Evolutionary conservation across 2,113 vertebrate species (phyloP), one percentile per base, ranked within the genome.

Genomic region (Tonatia bakeri): DNA sequence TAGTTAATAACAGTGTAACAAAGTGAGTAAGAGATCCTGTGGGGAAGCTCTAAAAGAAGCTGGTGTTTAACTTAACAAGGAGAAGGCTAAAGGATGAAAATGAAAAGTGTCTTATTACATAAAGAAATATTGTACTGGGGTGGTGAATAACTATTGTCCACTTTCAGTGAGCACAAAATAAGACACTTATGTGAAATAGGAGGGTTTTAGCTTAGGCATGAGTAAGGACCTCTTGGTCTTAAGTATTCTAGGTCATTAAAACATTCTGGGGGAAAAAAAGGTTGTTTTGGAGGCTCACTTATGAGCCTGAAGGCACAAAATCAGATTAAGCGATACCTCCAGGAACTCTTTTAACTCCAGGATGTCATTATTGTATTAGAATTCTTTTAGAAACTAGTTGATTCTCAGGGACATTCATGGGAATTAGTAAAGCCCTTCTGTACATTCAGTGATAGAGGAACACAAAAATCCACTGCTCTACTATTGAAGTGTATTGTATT

Each of bases 1-100:
- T 77, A 85, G 22, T 20, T 96, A 92, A 85, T 87, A 85, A 89
- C 31, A 86, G 47, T 91, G 28, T 77, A 52, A 79, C 83, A 93
- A 91, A 43, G 20, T 26, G 5, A 67, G 28, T 69, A 54, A 54
- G 64, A 73, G 26, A 73, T 87, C 16, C n/a, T 67, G 10, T 40
- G 31, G 10, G 52, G 80, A 59, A 84, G 9, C 81, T 26, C 3
- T 40, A 47, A 80, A 94, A 7, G 20, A 83, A 59, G 80, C 90
- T 83, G 75, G 11, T 80, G 2, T 91, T 76, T 92, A 90, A 69
- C 10, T 80, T 14, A 45, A 36, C 20, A 56, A 96, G 38, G 17
- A 33, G 45, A 97, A 95, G 24, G 5, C 7, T 87, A 81, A 84
- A 69, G 16, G 1, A 73, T 79, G 11, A 83, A 92, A 81, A 54